Evolutionary conservation across 2,888 invertebrate species (phyloP).

Genomic region (Drosophila tripunctata): DNA sequence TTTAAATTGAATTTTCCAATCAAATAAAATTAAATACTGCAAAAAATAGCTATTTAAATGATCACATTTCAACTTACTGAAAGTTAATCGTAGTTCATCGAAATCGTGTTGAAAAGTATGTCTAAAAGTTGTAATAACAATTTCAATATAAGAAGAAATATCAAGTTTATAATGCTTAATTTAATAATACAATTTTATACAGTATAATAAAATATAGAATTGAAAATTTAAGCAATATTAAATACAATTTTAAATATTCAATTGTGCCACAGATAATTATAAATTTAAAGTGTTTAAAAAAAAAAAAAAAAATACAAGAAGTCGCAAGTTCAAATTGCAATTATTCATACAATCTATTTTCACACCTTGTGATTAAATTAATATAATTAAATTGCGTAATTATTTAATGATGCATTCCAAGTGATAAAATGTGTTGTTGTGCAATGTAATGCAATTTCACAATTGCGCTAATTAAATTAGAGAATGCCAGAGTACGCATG

Average conservation of each 20-base stretch:
- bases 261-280: too few species aligned
- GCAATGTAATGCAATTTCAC: slow-evolving; percentile 17
- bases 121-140: too few species aligned
- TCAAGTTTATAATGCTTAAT: too few species aligned
- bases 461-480: slow-evolving; percentile 51
- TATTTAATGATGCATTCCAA: slow-evolving; percentile 28
- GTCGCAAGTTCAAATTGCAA: not conserved
- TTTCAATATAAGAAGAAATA: too few species aligned
- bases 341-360: slow-evolving; percentile 1
- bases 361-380: slow-evolving; percentile 16
- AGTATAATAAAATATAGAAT: too few species aligned
- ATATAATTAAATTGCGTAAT: slow-evolving; percentile 28
- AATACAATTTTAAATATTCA: too few species aligned
- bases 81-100: too few species aligned
- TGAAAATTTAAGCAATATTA: too few species aligned
- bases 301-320: too few species aligned
- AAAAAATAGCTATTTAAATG: not conserved
- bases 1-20: slow-evolving; percentile 40
- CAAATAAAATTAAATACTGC: not conserved
- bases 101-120: too few species aligned
- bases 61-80: too few species aligned
- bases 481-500: slow-evolving; percentile 50
- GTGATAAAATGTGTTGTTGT: slow-evolving; percentile 22
- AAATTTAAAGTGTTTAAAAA: not conserved
- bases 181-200: too few species aligned